Evolutionary conservation across 1,140 invertebrate genomes (phyloP).

Genomic region (Drosophila oshimai): DNA sequence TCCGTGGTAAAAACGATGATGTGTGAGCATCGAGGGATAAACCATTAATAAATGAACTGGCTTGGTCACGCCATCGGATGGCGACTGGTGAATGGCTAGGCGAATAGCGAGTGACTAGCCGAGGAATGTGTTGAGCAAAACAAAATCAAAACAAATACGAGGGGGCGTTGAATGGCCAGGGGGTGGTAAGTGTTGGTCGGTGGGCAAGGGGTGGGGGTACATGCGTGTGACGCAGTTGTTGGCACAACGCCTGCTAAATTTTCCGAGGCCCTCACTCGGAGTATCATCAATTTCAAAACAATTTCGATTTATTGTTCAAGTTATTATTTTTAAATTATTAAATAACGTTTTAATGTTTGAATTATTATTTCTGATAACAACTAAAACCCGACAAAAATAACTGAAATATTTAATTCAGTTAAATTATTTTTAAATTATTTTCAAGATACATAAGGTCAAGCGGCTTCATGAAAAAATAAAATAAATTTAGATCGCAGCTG

Average conservation of each 20-base stretch:
- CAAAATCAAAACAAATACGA: slow-evolving; percentile 35
- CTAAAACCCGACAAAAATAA: too few species aligned
- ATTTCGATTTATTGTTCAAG: too few species aligned
- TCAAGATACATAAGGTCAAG: too few species aligned
- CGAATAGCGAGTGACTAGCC: slow-evolving; percentile 7
- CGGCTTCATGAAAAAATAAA: not conserved
- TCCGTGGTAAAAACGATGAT: not conserved
- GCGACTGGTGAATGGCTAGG: too few species aligned
- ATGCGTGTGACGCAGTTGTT: slow-evolving; percentile 61
- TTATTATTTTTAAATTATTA: too few species aligned
- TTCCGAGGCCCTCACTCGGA: not conserved
- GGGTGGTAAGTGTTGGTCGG: too few species aligned
- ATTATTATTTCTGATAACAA: too few species aligned
- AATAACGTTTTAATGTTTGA: too few species aligned
- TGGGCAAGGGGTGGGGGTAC: too few species aligned
- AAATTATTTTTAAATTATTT: too few species aligned
- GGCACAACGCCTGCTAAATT: slow-evolving; percentile 31
- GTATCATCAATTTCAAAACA: not conserved
- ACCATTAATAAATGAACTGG: slow-evolving; percentile 19
- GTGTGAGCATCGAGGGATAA: slow-evolving; percentile 1
- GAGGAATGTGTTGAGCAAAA: slow-evolving; percentile 64
- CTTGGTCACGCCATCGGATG: slow-evolving; percentile 62
- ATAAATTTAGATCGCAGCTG: slow-evolving; percentile 4
- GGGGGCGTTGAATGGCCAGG: not conserved
- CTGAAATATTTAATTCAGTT: too few species aligned